Percentiles rank a stretch among this genome's conserved stretches.
Evolutionary conservation across 1,140 invertebrate species (phyloP).

Genomic region (Antheraea pernyi): DNA sequence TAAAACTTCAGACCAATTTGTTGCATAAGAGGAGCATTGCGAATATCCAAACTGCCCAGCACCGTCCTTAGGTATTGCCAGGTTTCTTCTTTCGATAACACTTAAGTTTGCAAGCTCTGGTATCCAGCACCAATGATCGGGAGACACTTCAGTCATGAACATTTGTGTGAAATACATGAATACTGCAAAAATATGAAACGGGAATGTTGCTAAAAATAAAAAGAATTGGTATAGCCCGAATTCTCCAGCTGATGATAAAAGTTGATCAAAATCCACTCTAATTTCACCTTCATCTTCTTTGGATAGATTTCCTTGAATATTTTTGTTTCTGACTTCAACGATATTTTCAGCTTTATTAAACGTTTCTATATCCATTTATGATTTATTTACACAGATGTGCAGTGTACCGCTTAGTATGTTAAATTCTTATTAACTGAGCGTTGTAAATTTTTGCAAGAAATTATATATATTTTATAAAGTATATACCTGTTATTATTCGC

Average conservation of each 20-base stretch:
- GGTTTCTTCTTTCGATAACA: slow-evolving; percentile 51
- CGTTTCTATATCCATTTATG: too few relatives aligned
- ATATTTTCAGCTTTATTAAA: too few relatives aligned
- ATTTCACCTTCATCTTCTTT: not conserved
- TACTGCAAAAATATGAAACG: slow-evolving; percentile 80
- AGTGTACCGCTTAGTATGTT: too few relatives aligned
- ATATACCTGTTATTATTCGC: too few relatives aligned
- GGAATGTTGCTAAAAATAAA: slow-evolving; percentile 79
- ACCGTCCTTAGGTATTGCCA: slow-evolving; percentile 53
- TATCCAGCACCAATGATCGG: slow-evolving; percentile 82
- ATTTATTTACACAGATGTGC: too few relatives aligned
- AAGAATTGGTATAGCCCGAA: slow-evolving; percentile 84
- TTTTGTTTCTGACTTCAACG: too few relatives aligned
- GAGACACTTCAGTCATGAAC: slow-evolving; percentile 82
- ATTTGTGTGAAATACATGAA: slow-evolving; percentile 85
- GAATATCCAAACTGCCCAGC: slow-evolving; percentile 56
- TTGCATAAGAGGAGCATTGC: slow-evolving; percentile 48
- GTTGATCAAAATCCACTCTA: slow-evolving; percentile 80
- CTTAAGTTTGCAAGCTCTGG: slow-evolving; percentile 74
- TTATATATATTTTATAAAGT: too few relatives aligned
- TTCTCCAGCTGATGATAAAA: slow-evolving; percentile 82
- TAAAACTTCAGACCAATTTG: slow-evolving; percentile 59
- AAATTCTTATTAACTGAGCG: too few relatives aligned
- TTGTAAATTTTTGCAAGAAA: too few relatives aligned
- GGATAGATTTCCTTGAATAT: too few relatives aligned